A percentile compares a stretch with the other conserved stretches of the same genome.
Evolutionary conservation across 2,888 invertebrate species (phyloP).

Genomic region (Eristalis pertinax): DNA sequence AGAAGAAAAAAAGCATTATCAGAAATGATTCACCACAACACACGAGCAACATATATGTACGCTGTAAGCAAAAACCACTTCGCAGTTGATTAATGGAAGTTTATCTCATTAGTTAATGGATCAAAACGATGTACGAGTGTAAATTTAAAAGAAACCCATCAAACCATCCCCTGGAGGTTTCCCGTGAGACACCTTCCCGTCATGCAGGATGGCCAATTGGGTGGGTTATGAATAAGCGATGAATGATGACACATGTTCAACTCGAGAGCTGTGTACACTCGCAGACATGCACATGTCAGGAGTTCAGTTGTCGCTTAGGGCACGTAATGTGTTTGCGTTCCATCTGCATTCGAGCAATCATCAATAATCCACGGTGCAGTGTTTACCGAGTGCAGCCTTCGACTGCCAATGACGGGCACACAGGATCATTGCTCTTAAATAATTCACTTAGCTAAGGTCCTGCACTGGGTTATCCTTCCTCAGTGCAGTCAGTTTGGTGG

Average conservation of each 20-base stretch:
- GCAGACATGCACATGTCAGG: not conserved
- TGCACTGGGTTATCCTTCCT: not conserved
- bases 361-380: not conserved
- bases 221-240: not conserved
- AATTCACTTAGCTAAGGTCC: not conserved
- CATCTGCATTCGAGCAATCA: not conserved
- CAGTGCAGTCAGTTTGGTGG: not conserved
- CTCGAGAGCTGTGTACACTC: not conserved
- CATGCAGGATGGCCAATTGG: not conserved
- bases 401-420: not conserved
- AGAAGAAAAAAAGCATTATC: constrained; percentile 39
- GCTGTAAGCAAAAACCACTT: not conserved
- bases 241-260: not conserved
- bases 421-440: not conserved
- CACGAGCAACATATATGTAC: too few relatives aligned
- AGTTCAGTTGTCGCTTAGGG: not conserved
- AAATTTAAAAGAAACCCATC: not conserved
- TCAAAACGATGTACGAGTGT: not conserved
- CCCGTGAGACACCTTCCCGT: not conserved
- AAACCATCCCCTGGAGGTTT: not conserved
- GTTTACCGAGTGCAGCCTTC: not conserved
- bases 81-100: not conserved
- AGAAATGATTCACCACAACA: not conserved
- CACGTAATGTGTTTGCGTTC: not conserved
- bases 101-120: not conserved